phyloP scores from a whole-genome alignment of 2,888 invertebrate species.

The Polyommatus iphigenia region DNA sequence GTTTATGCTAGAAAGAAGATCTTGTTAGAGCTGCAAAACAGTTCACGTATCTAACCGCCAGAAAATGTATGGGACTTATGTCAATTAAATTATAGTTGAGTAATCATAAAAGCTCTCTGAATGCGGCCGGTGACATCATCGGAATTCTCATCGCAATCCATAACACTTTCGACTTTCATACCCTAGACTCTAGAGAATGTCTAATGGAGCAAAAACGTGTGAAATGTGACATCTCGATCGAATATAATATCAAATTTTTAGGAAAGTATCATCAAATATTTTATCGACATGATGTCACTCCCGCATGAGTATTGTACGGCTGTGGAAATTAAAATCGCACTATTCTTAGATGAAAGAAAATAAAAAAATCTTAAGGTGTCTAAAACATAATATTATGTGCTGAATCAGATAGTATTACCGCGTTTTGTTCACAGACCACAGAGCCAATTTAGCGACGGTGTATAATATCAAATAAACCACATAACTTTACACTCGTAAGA shows the following conservation, averaged over 20 bases:
- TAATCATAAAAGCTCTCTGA: not conserved
- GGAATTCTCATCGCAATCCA: not conserved
- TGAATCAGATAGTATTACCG: not conserved
- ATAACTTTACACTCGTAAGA: not conserved
- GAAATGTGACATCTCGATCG: not conserved
- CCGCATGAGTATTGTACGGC: not conserved
- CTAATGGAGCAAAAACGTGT: conserved; percentile 20
- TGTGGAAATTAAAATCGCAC: not conserved
- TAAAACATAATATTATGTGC: not conserved
- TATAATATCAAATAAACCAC: not conserved
- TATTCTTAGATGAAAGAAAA: not conserved
- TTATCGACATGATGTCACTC: not conserved
- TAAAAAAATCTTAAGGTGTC: not conserved
- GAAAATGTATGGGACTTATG: not conserved
- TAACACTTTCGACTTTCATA: conserved; percentile 19
- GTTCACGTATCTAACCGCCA: not conserved
- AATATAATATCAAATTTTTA: conserved; percentile 16
- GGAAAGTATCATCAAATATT: not conserved
- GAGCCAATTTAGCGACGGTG: not conserved
- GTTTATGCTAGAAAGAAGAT: too few species aligned
- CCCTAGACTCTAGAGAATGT: not conserved
- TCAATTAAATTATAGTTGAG: not conserved
- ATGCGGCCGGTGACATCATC: not conserved
- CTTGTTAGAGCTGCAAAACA: not conserved
- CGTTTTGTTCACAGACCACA: conserved; percentile 9